phyloP scores from a whole-genome alignment of 2,888 invertebrate genomes.

The Tetranychus truncatus region DNA sequence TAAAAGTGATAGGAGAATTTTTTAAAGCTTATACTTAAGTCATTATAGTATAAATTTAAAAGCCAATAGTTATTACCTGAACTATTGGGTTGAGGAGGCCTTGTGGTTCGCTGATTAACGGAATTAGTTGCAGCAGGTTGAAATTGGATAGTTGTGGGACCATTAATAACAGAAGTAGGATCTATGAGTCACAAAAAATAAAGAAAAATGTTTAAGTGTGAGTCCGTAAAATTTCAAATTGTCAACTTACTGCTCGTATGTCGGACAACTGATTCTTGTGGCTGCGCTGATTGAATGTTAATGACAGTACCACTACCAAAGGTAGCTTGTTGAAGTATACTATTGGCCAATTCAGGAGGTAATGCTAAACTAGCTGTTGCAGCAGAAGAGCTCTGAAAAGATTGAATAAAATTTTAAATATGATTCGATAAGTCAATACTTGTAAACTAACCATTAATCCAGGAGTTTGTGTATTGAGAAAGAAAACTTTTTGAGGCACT shows the following conservation, averaged over 20 bases:
- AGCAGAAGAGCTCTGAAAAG: conserved; percentile 49
- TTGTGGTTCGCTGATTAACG: background rate
- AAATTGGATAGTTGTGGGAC: conserved; percentile 17
- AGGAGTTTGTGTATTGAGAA: conserved; percentile 21
- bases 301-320: conserved; percentile 4
- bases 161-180: conserved; percentile 3
- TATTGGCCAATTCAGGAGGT: conserved; percentile 59
- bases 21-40: no score
- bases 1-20: no score
- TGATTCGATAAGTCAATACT: background rate
- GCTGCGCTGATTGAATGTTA: background rate
- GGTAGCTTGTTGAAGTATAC: conserved; percentile 35
- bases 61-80: background rate
- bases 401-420: background rate
- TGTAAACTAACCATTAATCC: conserved; percentile 8
- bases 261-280: conserved; percentile 17
- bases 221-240: background rate
- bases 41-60: no score
- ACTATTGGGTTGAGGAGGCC: conserved; percentile 10
- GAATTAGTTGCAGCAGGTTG: conserved; percentile 13
- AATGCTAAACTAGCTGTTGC: conserved; percentile 72
- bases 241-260: conserved; percentile 13
- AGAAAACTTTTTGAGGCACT: conserved; percentile 24
- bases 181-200: background rate
- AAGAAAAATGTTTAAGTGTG: background rate